These are phyloP conservation scores for Hybognathus amarus DNA, from an alignment of 2,797 vertebrate species.

Conservation along the genomic window DNA sequence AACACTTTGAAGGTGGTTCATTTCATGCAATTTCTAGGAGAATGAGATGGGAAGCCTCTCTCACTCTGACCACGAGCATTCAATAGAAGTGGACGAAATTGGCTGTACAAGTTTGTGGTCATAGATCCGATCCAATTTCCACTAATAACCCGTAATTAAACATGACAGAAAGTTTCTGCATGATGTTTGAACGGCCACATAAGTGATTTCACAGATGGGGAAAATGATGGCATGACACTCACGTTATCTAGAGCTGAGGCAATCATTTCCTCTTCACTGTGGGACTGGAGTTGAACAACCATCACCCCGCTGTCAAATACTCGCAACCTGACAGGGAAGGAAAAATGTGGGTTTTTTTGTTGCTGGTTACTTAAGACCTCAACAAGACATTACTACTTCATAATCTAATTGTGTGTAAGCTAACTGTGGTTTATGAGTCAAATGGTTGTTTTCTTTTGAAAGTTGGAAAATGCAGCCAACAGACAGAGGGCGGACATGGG, in stretches of 20 bases:
- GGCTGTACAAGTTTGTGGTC: constrained; percentile 33
- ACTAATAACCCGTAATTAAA: constrained; percentile 55
- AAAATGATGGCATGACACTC: constrained; percentile 60
- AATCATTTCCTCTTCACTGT: constrained; percentile 98
- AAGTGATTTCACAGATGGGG: constrained; percentile 54
- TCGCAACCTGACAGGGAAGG: constrained; percentile 80
- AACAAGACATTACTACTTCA: neutral
- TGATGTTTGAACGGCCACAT: constrained; percentile 37
- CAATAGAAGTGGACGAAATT: constrained; percentile 24
- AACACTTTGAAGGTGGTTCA: constrained; percentile 30
- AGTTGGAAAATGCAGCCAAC: constrained; percentile 70
- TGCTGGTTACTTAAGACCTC: neutral
- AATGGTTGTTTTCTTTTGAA: constrained; percentile 65
- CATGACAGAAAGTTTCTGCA: constrained; percentile 49
- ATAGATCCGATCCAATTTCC: constrained; percentile 39
- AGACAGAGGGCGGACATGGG: constrained; percentile 65
- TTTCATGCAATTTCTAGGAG: constrained; percentile 6
- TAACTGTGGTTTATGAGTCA: constrained; percentile 23
- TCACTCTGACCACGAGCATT: constrained; percentile 13
- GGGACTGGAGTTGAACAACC: constrained; percentile 98
- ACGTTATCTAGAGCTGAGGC: constrained; percentile 94
- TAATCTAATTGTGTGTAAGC: constrained; percentile 10
- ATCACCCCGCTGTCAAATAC: constrained; percentile 98
- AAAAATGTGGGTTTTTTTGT: constrained; percentile 12
- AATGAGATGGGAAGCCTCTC: constrained; percentile 20